Evolutionary conservation across 2,888 invertebrate genomes (phyloP), one percentile per base, ranked within the genome.

Genomic region (Cataglyphis livida): DNA sequence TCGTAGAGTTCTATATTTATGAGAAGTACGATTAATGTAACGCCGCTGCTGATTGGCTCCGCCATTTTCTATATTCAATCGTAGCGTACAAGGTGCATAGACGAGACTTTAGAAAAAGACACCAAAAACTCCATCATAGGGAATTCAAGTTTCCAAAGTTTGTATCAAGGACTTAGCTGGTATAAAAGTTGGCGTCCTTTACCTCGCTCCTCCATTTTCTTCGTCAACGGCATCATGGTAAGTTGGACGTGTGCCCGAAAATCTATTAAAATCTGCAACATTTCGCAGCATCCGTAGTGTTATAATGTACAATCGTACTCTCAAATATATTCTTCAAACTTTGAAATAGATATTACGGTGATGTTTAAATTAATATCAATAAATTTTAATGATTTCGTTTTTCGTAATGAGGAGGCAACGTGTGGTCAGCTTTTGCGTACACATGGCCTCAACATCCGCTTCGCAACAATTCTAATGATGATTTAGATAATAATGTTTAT

Each of bases 401-500:
- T 25, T 12, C 35, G 3, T 10, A 61, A 61, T 32, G 0, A 41
- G 15, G 2, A 25, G 15, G 65, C 21, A 3, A 9, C 15, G 44
- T 15, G 44, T 44, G 1, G 15, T 0, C 44, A 3, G 0, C 3
- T 64, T 12, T 48, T 28, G 28, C 44, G 18, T 1, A 21, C 74
- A 21, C 65, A 38, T 61, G 25, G n/a, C n/a, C 12, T 15, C 1
- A 7, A 15, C 32, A 2, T 15, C 21, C 25, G 64, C 68, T 38
- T 73, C 64, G 64, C 57, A 48, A 25, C 15, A n/a, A 10, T 59
- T 38, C 9, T 3, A 0, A 93, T 97, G 97, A 97, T 97, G 97
- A 97, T 96, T 95, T 95, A 96, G 95, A 95, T 95, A 93, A 95
- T 93, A 94, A 68, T 64, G 95, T 95, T 96, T 96, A 96, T 96